Percentiles rank a stretch among this genome's conserved stretches.
These are phyloP conservation scores for Eristalis intricaria DNA, from an alignment of 2,888 invertebrate species.

Conservation along the genomic window DNA sequence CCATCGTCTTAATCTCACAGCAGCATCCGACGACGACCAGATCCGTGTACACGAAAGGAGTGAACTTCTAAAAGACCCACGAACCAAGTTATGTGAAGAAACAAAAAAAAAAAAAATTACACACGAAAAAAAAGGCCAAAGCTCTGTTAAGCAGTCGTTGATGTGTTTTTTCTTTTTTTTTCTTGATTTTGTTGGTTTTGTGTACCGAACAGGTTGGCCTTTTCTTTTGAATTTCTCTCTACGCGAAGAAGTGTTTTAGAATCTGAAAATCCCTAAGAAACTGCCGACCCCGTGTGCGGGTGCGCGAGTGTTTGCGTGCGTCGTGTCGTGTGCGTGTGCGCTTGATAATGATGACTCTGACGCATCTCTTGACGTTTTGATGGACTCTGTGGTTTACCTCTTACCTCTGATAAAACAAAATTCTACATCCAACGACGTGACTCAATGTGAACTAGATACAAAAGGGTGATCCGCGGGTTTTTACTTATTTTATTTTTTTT, in stretches of 20 bases:
- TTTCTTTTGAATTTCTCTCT: background rate
- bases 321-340: background rate
- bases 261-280: background rate
- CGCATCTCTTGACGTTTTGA: background rate
- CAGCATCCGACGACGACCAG: background rate
- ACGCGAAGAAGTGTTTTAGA: background rate
- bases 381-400: no score
- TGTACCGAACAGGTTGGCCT: slow-evolving; percentile 20
- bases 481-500: background rate
- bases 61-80: slow-evolving; percentile 41
- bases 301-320: no score
- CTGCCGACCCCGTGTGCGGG: background rate
- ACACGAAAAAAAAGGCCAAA: slow-evolving; percentile 45
- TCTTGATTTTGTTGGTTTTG: background rate
- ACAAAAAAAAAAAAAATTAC: background rate
- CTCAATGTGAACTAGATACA: no score
- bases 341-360: background rate
- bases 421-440: no score
- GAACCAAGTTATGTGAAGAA: background rate
- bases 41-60: slow-evolving; percentile 15
- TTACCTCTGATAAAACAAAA: no score
- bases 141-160: slow-evolving; percentile 30
- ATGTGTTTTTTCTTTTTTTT: slow-evolving; percentile 7
- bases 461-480: no score
- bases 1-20: no score